Conservation (phyloP, 2,888 invertebrate species). For the Petrolisthes cinctipes region DNA sequence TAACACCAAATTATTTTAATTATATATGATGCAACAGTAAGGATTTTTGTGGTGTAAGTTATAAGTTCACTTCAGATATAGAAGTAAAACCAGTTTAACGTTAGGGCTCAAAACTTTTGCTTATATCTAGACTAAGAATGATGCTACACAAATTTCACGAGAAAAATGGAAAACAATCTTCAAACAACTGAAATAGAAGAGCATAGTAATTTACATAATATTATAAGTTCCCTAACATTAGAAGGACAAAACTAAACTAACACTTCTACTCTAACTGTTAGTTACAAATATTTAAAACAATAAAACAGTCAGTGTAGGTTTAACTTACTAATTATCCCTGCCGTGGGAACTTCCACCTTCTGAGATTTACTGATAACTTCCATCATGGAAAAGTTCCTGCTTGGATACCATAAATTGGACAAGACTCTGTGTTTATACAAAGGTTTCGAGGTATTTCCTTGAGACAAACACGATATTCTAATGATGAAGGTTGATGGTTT, state of each 20-base stretch:
- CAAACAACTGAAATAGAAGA: too few relatives aligned
- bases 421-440: not conserved
- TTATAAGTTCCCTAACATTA: too few relatives aligned
- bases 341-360: not conserved
- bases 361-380: not conserved
- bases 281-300: not conserved
- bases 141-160: not conserved
- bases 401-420: not conserved
- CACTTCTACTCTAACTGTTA: not conserved
- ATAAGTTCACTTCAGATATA: too few relatives aligned
- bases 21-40: too few relatives aligned
- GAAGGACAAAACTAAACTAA: too few relatives aligned
- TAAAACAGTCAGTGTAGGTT: not conserved
- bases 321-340: slow-evolving; percentile 26
- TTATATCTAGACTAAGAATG: too few relatives aligned
- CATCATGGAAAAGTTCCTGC: not conserved
- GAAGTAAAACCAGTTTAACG: too few relatives aligned
- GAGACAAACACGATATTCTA: not conserved
- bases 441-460: not conserved
- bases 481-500: not conserved
- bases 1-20: too few relatives aligned
- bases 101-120: too few relatives aligned
- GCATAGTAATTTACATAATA: too few relatives aligned
- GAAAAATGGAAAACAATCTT: not conserved
- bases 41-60: too few relatives aligned